phyloP scores from a whole-genome alignment of 2,113 vertebrate genomes.

The Camarhynchus parvulus region DNA sequence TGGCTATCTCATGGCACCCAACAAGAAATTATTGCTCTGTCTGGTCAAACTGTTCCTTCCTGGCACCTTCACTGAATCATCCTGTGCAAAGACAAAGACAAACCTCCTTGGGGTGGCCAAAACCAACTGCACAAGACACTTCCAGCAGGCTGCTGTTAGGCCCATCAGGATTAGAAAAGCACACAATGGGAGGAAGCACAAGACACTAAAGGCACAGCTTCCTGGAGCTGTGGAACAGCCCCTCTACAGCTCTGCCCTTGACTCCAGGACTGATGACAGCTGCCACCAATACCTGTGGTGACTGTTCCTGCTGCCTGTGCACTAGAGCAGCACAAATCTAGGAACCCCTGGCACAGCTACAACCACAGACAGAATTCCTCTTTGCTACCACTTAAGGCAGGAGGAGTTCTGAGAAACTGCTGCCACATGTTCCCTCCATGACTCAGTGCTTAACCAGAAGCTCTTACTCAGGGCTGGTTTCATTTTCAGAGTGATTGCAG shows the following conservation, averaged over 20 bases:
- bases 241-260: neutral
- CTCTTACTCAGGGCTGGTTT: neutral
- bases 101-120: neutral
- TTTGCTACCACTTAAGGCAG: conserved; percentile 21
- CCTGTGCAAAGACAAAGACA: neutral
- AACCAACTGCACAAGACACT: neutral
- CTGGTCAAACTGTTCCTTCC: neutral
- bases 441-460: neutral
- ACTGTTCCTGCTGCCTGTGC: neutral
- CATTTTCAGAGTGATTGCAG: neutral
- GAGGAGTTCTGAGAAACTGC: conserved; percentile 35
- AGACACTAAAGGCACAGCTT: neutral
- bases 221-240: accelerated
- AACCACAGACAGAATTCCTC: conserved; percentile 35
- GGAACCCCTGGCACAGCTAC: conserved; percentile 10
- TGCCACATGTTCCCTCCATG: neutral
- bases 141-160: neutral
- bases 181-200: neutral
- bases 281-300: neutral
- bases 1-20: neutral
- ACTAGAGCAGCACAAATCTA: neutral
- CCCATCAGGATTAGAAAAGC: neutral
- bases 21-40: neutral
- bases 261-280: neutral
- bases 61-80: neutral